phyloP scores from a whole-genome alignment of 1,140 invertebrate species.

The Halictus rubicundus region DNA sequence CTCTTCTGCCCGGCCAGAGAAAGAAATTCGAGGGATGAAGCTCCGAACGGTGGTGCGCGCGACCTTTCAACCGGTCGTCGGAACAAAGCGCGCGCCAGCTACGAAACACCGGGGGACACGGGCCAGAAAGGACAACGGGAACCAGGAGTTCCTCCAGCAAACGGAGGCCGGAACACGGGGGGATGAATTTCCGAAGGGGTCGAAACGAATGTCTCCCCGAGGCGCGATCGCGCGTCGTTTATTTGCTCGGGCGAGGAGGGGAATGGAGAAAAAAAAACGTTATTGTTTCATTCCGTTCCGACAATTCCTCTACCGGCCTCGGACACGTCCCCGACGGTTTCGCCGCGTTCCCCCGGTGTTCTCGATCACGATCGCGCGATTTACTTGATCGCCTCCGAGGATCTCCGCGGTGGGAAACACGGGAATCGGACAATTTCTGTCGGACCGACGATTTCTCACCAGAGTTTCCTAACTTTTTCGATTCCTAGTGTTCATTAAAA shows the following conservation, averaged over 20 bases:
- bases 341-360: slow-evolving; percentile 22
- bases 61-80: background rate
- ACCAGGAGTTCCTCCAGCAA: slow-evolving; percentile 23
- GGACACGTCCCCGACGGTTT: slow-evolving; percentile 29
- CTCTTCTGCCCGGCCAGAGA: too few relatives aligned
- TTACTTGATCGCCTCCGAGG: slow-evolving; percentile 2
- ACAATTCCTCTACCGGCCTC: slow-evolving; percentile 35
- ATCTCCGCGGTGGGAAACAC: slow-evolving; percentile 5
- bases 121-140: background rate
- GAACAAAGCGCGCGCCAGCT: background rate
- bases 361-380: slow-evolving; percentile 15
- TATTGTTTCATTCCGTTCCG: slow-evolving; percentile 50
- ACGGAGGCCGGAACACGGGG: slow-evolving; percentile 9
- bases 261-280: slow-evolving; percentile 43
- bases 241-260: slow-evolving; percentile 27
- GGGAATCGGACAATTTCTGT: background rate
- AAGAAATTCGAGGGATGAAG: too few relatives aligned
- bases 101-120: background rate
- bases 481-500: too few relatives aligned
- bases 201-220: slow-evolving; percentile 55
- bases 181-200: slow-evolving; percentile 52
- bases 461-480: too few relatives aligned
- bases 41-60: background rate
- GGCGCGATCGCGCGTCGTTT: slow-evolving; percentile 45
- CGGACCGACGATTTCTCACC: background rate